Evolutionary conservation across 2,797 vertebrate genomes (phyloP).

Genomic region (Halcyon smyrnensis): DNA sequence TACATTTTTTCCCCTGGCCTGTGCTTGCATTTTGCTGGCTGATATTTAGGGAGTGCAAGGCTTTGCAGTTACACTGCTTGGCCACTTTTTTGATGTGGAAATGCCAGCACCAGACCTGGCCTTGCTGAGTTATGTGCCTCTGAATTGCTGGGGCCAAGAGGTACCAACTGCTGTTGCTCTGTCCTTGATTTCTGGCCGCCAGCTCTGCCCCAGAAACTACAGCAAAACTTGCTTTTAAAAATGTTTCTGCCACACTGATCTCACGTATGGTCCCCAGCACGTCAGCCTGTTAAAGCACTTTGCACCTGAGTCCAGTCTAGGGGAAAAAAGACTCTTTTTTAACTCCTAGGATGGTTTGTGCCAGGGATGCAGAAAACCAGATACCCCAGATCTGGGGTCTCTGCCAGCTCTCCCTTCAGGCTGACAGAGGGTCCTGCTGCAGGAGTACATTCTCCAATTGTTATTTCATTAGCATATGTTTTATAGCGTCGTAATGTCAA

Average conservation of each 20-base stretch:
- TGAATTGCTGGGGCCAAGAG: accelerated
- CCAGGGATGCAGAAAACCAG: conserved; percentile 38
- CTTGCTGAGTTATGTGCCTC: background rate
- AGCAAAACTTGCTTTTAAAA: background rate
- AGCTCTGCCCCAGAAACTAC: background rate
- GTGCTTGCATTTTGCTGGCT: background rate
- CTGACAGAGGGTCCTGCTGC: conserved; percentile 50
- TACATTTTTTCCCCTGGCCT: background rate
- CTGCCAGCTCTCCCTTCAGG: conserved; percentile 41
- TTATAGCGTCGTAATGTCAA: conserved; percentile 18
- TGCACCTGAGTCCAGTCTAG: background rate
- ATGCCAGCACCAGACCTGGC: background rate
- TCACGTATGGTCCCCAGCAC: accelerated
- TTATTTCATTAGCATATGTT: conserved; percentile 69
- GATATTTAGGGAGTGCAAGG: accelerated
- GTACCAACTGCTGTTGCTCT: background rate
- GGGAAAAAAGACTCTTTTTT: background rate
- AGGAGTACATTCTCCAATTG: conserved; percentile 49
- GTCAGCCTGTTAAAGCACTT: background rate
- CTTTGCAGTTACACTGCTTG: background rate
- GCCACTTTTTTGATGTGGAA: background rate
- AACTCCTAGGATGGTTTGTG: background rate
- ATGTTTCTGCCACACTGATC: background rate
- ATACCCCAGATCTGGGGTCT: background rate
- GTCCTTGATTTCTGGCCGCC: accelerated